Evolutionary conservation across 2,113 vertebrate species (phyloP).

Genomic region (Sminthopsis crassicaudata): DNA sequence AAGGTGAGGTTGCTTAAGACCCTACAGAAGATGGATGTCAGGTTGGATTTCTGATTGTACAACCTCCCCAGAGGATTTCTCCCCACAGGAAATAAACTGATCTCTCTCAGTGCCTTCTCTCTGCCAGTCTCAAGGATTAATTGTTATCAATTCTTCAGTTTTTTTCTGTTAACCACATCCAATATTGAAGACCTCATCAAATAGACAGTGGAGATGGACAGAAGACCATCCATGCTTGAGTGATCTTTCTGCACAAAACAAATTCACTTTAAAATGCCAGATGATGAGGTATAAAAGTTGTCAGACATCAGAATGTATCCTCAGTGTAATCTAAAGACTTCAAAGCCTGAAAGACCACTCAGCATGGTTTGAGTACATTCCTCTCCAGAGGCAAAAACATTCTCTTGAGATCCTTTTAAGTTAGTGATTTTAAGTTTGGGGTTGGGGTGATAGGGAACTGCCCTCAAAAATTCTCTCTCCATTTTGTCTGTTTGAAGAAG

Average conservation of each 20-base stretch:
- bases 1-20: too few relatives aligned
- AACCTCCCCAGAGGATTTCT: too few relatives aligned
- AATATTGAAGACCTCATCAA: too few relatives aligned
- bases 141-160: too few relatives aligned
- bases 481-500: slow-evolving; percentile 40
- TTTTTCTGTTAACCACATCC: too few relatives aligned
- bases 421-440: not conserved
- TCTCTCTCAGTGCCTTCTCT: too few relatives aligned
- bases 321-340: not conserved
- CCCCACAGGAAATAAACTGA: too few relatives aligned
- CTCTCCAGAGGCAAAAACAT: not conserved
- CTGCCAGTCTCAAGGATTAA: too few relatives aligned
- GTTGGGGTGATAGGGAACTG: not conserved
- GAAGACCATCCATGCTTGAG: not conserved
- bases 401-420: not conserved
- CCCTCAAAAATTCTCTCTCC: slow-evolving; percentile 18
- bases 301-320: not conserved
- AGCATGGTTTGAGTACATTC: not conserved
- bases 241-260: not conserved
- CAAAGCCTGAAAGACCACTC: not conserved
- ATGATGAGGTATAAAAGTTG: not conserved
- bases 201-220: not conserved
- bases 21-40: too few relatives aligned
- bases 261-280: not conserved
- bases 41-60: too few relatives aligned